Evolutionary conservation across 2,797 vertebrate species (phyloP).

Genomic region (Pangasius djambal): DNA sequence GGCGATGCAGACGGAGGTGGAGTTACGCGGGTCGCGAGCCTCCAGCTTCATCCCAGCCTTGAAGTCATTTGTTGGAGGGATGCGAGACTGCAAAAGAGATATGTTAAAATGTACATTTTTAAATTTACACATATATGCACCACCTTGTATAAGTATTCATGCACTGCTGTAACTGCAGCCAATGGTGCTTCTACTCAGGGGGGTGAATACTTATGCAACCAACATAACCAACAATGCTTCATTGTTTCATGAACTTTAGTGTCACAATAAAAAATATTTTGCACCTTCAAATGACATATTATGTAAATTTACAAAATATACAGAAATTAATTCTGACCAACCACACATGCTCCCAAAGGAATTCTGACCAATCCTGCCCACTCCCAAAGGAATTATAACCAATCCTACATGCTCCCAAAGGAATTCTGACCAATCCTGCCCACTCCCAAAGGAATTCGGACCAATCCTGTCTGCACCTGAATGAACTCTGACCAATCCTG

Average conservation of each 20-base stretch:
- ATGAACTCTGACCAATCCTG: neutral
- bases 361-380: neutral
- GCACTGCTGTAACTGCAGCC: neutral
- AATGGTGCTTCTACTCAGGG: neutral
- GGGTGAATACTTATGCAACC: neutral
- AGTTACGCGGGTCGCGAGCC: conserved; percentile 90
- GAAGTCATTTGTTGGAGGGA: conserved; percentile 92
- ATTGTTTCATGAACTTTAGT: neutral
- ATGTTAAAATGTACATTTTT: neutral
- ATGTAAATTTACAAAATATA: neutral
- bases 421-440: neutral
- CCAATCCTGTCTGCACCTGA: neutral
- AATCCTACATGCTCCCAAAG: neutral
- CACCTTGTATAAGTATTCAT: neutral
- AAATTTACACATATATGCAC: no score
- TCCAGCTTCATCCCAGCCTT: conserved; percentile 97
- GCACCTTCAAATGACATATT: neutral
- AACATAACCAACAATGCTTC: neutral
- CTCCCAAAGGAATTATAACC: neutral
- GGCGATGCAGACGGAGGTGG: conserved; percentile 91
- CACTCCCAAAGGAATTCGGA: fast-evolving
- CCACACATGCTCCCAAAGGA: neutral
- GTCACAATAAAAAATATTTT: neutral
- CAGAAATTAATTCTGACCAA: neutral
- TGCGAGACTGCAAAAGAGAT: conserved; percentile 76